Conservation (phyloP, 2,113 vertebrate genomes). For the Recurvirostra avosetta region DNA sequence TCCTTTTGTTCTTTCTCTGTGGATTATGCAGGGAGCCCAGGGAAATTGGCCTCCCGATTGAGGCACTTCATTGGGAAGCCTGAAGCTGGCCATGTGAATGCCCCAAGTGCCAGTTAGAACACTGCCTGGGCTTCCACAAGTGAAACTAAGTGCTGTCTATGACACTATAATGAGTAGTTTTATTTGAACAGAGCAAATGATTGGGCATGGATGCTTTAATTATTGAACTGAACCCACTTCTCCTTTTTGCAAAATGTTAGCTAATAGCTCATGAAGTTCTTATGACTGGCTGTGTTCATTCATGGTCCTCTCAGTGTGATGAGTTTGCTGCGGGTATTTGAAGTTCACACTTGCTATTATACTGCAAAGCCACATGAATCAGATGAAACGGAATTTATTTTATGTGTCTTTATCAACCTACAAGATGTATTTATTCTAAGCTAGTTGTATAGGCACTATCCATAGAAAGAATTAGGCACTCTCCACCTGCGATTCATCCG, state of each 20-base stretch:
- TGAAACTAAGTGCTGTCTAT: neutral
- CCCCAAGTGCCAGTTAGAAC: neutral
- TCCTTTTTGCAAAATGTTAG: neutral
- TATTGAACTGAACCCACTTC: neutral
- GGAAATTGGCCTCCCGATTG: neutral
- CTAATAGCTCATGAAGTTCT: neutral
- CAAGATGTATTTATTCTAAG: neutral
- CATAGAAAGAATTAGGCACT: neutral
- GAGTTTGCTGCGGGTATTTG: neutral
- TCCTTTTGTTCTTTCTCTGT: neutral
- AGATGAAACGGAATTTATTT: neutral
- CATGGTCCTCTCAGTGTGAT: neutral
- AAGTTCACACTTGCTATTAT: neutral
- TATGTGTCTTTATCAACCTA: neutral
- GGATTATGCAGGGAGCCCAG: neutral
- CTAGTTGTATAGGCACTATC: neutral
- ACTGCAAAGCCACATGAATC: neutral
- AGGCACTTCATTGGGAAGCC: neutral
- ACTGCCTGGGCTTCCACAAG: neutral
- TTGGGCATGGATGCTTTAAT: constrained; percentile 1
- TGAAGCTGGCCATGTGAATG: neutral
- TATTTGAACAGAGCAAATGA: neutral
- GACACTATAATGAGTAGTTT: neutral
- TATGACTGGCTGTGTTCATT: neutral
- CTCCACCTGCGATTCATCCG: neutral